Conservation (phyloP, 92 coral and sea anemone genomes). For the Pocillopora meandrina region DNA sequence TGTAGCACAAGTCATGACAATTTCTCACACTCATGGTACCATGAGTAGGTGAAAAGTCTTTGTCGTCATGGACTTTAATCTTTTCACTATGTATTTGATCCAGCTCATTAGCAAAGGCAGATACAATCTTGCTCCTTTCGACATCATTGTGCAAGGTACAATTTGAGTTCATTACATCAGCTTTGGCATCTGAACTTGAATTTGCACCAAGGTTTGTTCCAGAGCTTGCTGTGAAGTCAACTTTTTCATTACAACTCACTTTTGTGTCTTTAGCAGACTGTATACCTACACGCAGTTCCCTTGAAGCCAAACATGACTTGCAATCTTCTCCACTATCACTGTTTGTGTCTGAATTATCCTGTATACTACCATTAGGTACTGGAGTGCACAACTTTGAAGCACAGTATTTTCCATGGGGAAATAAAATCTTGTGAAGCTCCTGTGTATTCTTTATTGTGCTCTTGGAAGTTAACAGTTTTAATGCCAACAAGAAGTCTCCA, state of each 20-base stretch:
- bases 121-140: constrained; percentile 10
- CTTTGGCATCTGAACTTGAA: neutral
- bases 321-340: neutral
- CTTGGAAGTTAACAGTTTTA: constrained; percentile 46
- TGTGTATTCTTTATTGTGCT: neutral
- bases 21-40: neutral
- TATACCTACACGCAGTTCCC: too few species aligned
- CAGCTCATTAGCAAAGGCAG: constrained; percentile 18
- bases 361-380: neutral
- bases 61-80: neutral
- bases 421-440: neutral
- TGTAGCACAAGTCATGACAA: neutral
- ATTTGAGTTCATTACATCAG: neutral
- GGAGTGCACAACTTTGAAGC: neutral
- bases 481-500: constrained; percentile 80
- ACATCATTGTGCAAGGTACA: neutral
- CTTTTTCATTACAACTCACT: neutral
- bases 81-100: constrained; percentile 8
- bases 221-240: neutral
- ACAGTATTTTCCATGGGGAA: neutral
- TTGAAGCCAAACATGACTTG: neutral
- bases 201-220: neutral
- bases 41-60: neutral
- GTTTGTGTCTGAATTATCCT: neutral
- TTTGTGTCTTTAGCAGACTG: neutral